Evolutionary conservation across 2,113 vertebrate genomes (phyloP).

Genomic region (Saccopteryx bilineata): DNA sequence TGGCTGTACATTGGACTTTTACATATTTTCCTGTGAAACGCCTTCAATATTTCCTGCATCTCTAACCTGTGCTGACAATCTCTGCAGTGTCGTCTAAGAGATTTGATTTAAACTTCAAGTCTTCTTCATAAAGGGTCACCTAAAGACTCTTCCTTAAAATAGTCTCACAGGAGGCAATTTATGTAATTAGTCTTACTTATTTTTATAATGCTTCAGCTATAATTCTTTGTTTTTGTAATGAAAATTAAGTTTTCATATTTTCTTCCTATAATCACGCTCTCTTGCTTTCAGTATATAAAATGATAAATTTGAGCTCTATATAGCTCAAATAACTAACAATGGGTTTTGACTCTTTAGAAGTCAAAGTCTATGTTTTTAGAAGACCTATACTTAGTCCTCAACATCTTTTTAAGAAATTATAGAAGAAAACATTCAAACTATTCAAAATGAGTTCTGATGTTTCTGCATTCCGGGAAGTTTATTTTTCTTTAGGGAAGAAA

Average conservation of each 20-base stretch:
- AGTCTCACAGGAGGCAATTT: neutral
- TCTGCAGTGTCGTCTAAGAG: neutral
- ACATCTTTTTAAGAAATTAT: slow-evolving; percentile 34
- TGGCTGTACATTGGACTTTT: slow-evolving; percentile 1
- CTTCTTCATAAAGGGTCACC: neutral
- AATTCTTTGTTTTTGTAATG: slow-evolving; percentile 22
- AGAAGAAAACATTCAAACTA: slow-evolving; percentile 55
- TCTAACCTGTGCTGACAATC: neutral
- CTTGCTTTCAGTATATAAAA: slow-evolving; percentile 26
- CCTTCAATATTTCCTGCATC: slow-evolving; percentile 15
- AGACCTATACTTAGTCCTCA: neutral
- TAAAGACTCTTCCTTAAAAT: slow-evolving; percentile 51
- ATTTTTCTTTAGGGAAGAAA: neutral
- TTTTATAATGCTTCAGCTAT: neutral
- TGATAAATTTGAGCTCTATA: slow-evolving; percentile 23
- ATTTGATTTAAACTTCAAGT: neutral
- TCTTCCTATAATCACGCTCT: neutral
- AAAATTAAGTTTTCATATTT: slow-evolving; percentile 37
- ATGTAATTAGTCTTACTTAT: neutral
- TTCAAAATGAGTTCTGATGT: slow-evolving; percentile 39
- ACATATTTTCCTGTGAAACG: neutral
- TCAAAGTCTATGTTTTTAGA: slow-evolving; percentile 15
- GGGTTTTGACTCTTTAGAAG: slow-evolving; percentile 9
- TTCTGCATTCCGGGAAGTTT: slow-evolving; percentile 39
- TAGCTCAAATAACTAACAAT: slow-evolving; percentile 34